Conservation (phyloP, 2,888 invertebrate species). For the Limnephilus auricula region DNA sequence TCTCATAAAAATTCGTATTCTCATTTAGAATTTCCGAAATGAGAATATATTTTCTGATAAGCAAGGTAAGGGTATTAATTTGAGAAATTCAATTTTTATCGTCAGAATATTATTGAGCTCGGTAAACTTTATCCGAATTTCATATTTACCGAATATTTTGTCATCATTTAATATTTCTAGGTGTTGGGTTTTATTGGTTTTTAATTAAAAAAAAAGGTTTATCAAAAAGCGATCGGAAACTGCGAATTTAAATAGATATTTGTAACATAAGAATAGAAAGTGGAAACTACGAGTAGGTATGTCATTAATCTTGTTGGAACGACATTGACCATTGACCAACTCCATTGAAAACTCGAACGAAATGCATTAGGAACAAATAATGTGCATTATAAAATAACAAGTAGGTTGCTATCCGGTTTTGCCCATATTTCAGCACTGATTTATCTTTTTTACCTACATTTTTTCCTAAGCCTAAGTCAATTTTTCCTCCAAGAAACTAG, state of each 20-base stretch:
- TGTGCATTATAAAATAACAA: too few relatives aligned
- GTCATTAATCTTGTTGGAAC: neutral
- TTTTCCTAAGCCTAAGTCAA: neutral
- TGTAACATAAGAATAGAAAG: neutral
- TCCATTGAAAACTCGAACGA: neutral
- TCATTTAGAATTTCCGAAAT: neutral
- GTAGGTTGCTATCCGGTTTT: neutral
- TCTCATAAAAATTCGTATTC: neutral
- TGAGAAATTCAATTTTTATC: neutral
- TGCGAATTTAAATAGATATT: neutral
- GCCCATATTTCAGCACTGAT: neutral
- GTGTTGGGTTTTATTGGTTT: neutral
- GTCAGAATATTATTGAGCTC: neutral
- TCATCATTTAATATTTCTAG: neutral
- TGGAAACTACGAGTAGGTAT: neutral
- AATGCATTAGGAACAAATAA: neutral
- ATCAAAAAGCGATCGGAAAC: neutral
- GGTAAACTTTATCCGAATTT: neutral
- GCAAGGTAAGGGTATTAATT: neutral
- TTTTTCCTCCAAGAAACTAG: too few relatives aligned
- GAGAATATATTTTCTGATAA: neutral
- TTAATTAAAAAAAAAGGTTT: neutral
- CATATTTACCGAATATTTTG: neutral
- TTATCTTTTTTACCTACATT: neutral
- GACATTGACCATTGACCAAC: neutral